phyloP scores from a whole-genome alignment of 2,113 vertebrate species.

The Puma concolor region DNA sequence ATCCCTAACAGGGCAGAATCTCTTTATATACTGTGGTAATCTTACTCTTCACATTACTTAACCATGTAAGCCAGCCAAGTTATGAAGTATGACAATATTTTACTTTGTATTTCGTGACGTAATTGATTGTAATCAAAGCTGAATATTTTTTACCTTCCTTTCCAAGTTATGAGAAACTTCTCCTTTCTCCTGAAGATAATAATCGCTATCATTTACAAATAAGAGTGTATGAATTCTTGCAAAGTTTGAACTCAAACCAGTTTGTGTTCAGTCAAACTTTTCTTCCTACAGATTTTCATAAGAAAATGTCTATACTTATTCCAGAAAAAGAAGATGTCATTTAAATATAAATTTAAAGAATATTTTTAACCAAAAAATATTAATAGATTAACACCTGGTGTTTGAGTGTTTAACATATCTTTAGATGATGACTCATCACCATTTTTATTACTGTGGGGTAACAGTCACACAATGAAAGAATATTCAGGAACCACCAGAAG shows the following conservation, averaged over 20 bases:
- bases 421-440: background rate
- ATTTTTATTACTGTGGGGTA: constrained; percentile 27
- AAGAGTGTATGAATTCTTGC: background rate
- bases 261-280: background rate
- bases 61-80: background rate
- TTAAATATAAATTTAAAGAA: background rate
- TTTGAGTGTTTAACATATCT: background rate
- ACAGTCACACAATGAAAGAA: background rate
- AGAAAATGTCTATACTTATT: background rate
- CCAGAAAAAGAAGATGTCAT: background rate
- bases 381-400: background rate
- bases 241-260: background rate
- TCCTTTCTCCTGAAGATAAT: background rate
- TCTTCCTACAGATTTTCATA: background rate
- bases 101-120: background rate
- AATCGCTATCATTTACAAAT: background rate
- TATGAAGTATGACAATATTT: background rate
- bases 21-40: background rate
- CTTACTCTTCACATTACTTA: background rate
- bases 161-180: constrained; percentile 5
- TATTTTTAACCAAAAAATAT: background rate
- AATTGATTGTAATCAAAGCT: background rate
- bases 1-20: background rate
- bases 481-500: background rate
- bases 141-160: background rate